These are phyloP conservation scores for Xylocopa sonorina DNA, from an alignment of 1,140 invertebrate genomes.

Conservation along the genomic window DNA sequence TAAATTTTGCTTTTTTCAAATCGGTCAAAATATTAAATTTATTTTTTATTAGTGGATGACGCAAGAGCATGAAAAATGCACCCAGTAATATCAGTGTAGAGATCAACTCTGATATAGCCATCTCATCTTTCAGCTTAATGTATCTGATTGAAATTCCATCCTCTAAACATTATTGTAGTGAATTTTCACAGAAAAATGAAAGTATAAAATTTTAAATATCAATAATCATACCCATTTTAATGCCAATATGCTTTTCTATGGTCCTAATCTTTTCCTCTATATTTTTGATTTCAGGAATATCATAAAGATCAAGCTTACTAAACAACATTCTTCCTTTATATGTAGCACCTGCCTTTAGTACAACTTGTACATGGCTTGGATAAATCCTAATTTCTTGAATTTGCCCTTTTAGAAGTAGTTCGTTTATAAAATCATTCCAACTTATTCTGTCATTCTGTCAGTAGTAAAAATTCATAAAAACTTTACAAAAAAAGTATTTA, in stretches of 20 bases:
- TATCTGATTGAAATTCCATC: slow-evolving; percentile 91
- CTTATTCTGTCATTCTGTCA: slow-evolving; percentile 83
- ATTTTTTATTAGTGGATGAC: not conserved
- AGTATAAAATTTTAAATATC: not conserved
- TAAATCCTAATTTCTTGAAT: slow-evolving; percentile 93
- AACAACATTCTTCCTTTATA: not conserved
- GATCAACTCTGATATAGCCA: not conserved
- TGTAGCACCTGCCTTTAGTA: slow-evolving; percentile 90
- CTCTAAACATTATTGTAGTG: slow-evolving; percentile 74
- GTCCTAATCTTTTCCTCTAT: slow-evolving; percentile 94
- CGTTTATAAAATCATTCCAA: slow-evolving; percentile 97
- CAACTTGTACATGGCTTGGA: slow-evolving; percentile 93
- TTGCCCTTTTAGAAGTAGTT: slow-evolving; percentile 96
- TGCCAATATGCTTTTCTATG: slow-evolving; percentile 90
- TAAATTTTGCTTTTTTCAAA: slow-evolving; percentile 94
- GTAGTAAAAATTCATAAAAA: not conserved
- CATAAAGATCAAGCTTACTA: slow-evolving; percentile 57
- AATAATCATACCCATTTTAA: slow-evolving; percentile 84
- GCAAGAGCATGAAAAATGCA: not conserved
- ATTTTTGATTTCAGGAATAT: slow-evolving; percentile 89
- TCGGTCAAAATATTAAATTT: slow-evolving; percentile 83
- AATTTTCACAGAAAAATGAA: not conserved
- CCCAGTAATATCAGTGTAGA: not conserved
- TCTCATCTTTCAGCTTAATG: slow-evolving; percentile 61
- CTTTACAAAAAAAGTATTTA: not conserved